These are phyloP conservation scores for Galerucella pusilla DNA, from an alignment of 2,888 invertebrate species.

Conservation along the genomic window DNA sequence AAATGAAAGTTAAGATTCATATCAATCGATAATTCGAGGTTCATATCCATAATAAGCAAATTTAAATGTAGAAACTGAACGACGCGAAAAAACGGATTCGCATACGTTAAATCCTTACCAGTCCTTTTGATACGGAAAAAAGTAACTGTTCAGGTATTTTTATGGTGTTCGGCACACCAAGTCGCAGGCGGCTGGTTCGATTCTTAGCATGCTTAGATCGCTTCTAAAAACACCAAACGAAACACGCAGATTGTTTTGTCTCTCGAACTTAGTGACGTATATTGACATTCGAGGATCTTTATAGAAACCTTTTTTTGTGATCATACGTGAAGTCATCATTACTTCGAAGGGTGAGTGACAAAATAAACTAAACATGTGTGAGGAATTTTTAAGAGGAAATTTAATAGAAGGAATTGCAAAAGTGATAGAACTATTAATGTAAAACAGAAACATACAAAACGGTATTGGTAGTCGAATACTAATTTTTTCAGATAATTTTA, in stretches of 20 bases:
- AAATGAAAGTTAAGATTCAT: constrained; percentile 28
- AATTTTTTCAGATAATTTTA: too few relatives aligned
- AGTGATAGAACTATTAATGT: too few relatives aligned
- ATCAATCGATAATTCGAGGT: constrained; percentile 38
- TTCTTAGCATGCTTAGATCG: constrained; percentile 54
- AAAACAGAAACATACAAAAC: too few relatives aligned
- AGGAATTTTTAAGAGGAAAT: neutral
- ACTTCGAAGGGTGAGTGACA: neutral
- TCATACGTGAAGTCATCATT: neutral
- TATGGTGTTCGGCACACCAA: constrained; percentile 62
- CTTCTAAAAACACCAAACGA: constrained; percentile 42
- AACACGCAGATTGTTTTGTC: constrained; percentile 52
- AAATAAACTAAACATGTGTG: neutral
- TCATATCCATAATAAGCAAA: constrained; percentile 45
- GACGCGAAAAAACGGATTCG: constrained; percentile 17
- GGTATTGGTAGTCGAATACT: too few relatives aligned
- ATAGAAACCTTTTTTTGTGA: constrained; percentile 6
- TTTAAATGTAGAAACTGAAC: constrained; percentile 41
- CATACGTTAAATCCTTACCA: constrained; percentile 20
- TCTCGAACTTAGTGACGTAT: constrained; percentile 51
- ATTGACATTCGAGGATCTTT: constrained; percentile 53
- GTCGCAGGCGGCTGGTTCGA: constrained; percentile 60
- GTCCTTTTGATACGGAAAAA: constrained; percentile 41
- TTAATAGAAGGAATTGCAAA: too few relatives aligned
- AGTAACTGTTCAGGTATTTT: constrained; percentile 60